Evolutionary conservation across 2,113 vertebrate genomes (phyloP), one percentile per base, ranked within the genome.

Genomic region (Varanus salvator): DNA sequence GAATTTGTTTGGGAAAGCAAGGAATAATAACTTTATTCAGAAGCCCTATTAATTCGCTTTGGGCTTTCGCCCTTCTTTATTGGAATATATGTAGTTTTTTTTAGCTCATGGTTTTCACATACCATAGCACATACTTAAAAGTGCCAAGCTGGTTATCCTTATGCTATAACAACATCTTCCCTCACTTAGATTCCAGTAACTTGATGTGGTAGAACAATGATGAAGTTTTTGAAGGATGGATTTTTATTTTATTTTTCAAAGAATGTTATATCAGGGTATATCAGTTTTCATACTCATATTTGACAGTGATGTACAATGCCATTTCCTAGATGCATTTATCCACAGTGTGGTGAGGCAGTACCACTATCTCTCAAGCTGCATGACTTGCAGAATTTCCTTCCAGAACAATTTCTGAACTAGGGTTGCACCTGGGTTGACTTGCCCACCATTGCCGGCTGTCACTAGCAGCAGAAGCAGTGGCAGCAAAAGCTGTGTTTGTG

Each of bases 21-120:
- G 3, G 29, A 87, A 80, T 86, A 86, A 86, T 29, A 86, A 60
- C 71, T 86, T 38, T 57, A 68, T 69, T 69, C 60, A 87, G 31
- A 87, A 66, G 74, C 29, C 57, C 9, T 9, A 68, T 52, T 50
- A 66, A 19, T 69, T 17, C 60, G 14, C 48, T 23, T 78, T 78
- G 68, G 44, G 8, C 64, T 34, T 44, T 78, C 48, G 17, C 66
- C 31, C 8, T 68, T 21, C 12, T 77, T 57, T 23, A 1, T 50
- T 76, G 71, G 84, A 76, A 76, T 84, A 9, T 48, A 64, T 44
- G 54, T 75, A 83, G 57, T 44, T 64, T 15, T 89, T 72, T 72
- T 60, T 68, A 84, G 29, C 31, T 74, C 34, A 66, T 75, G 72
- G 31, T 50, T 75, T 83, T 64, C 69, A 64, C 27, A 71, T 69